Conservation (phyloP, 2,113 vertebrate species). For the Brachyhypopomus gauderio region DNA sequence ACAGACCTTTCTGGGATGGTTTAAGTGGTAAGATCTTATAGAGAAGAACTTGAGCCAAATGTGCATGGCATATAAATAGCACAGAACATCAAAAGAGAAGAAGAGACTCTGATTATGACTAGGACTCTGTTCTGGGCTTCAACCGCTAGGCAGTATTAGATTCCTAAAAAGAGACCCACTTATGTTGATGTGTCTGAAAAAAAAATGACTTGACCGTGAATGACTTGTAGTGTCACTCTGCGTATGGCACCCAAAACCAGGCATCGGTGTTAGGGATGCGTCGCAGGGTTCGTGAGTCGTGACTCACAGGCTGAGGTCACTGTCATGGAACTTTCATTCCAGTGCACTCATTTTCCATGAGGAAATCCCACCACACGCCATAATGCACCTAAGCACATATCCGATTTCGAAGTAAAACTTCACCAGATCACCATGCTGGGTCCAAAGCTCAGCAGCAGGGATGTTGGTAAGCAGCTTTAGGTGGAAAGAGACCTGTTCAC, state of each 20-base stretch:
- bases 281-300: constrained; percentile 52
- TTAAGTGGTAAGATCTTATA: constrained; percentile 1
- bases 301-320: constrained; percentile 49
- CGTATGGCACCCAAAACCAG: constrained; percentile 39
- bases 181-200: constrained; percentile 17
- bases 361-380: constrained; percentile 59
- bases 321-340: constrained; percentile 58
- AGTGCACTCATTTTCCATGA: constrained; percentile 67
- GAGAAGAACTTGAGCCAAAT: neutral
- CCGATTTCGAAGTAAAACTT: constrained; percentile 47
- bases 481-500: constrained; percentile 71
- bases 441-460: constrained; percentile 61
- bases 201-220: constrained; percentile 42
- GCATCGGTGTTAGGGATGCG: constrained; percentile 49
- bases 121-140: constrained; percentile 15
- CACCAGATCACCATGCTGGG: constrained; percentile 63
- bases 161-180: constrained; percentile 44
- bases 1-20: constrained; percentile 21
- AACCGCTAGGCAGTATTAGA: constrained; percentile 35
- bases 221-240: constrained; percentile 42
- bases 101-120: constrained; percentile 21
- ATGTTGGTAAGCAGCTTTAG: constrained; percentile 70
- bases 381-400: constrained; percentile 30
- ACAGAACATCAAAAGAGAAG: constrained; percentile 22
- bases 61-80: constrained; percentile 5